Percentiles rank a stretch among this genome's conserved stretches.
Evolutionary conservation across 2,113 vertebrate species (phyloP).

Genomic region (Ellobius talpinus): DNA sequence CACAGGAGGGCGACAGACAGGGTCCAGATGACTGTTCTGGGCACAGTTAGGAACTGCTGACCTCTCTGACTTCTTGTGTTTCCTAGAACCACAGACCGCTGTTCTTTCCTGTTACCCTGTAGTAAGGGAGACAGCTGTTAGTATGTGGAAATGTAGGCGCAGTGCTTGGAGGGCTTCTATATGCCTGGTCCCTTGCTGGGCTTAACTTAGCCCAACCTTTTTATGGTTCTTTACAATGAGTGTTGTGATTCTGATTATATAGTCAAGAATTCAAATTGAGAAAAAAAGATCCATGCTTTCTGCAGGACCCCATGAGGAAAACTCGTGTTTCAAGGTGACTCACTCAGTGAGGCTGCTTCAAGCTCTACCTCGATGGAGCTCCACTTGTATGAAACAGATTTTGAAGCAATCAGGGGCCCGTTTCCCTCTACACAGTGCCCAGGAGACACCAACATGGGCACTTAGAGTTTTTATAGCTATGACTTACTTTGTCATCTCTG

Average conservation of each 20-base stretch:
- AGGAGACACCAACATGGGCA: slow-evolving; percentile 60
- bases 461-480: slow-evolving; percentile 67
- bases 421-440: slow-evolving; percentile 42
- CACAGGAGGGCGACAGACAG: not conserved
- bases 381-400: slow-evolving; percentile 18
- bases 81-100: not conserved
- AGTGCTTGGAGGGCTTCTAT: not conserved
- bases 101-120: not conserved
- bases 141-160: not conserved
- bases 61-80: not conserved
- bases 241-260: not conserved
- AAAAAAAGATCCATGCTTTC: not conserved
- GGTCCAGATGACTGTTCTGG: not conserved
- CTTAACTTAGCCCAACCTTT: not conserved
- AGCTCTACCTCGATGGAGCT: not conserved
- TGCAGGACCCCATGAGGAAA: not conserved
- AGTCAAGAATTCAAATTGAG: not conserved
- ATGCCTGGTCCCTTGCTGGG: not conserved
- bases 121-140: not conserved
- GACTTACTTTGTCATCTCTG: slow-evolving; percentile 66
- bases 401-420: slow-evolving; percentile 7
- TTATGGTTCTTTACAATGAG: not conserved
- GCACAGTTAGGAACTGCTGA: not conserved
- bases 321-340: not conserved
- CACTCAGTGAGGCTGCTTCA: not conserved